Base-by-base conservation (phyloP, 2,888 invertebrate genomes). In the Andrena hattorfiana region DNA sequence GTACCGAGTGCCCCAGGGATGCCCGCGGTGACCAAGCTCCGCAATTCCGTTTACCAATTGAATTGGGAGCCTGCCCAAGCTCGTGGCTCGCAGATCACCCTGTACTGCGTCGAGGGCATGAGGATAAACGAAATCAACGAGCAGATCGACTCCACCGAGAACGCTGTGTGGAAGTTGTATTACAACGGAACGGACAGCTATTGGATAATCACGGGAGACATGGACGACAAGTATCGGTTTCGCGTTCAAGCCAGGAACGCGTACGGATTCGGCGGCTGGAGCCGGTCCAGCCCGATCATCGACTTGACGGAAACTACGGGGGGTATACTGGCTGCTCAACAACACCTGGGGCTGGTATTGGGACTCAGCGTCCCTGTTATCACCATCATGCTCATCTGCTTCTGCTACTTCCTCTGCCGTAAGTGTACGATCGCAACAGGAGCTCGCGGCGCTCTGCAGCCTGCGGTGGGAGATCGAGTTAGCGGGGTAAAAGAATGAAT, bases 251-350 rank as follows among this genome's bases (percentile, higher is more conserved):
- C 98, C 0, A 95, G 95, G 77, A 99, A 98, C 94, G 94, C 95
- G 3, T 96, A 97, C 93, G 98, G 98, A 28, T 97, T 97, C 96
- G 97, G 98, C 79, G 95, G 96, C 20, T 96, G 96, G 93, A 98
- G 98, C 85, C 94, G 95, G 85, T 94, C 95, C 68, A 97, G 97
- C 86, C 95, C 95, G 42, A 95, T 95, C 49, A 95, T 96, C 88
- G 95, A 96, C 91, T 91, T 95, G n/a, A 94, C 94, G 0, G 94
- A 94, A 89, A 94, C 93, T 85, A 95, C 95, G 59, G 92, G 93
- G 1, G 90, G 92, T 6, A 90, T 86, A 93, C 93, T 85, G 89
- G 95, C 90, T 49, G 95, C 95, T 0, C 95, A 95, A 73, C 95
- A 95, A 87, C 95, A 95, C 74, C 93, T 95, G 60, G 94, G 95